Conservation (phyloP, 2,113 vertebrate genomes). For the Xyliphius kryptos region DNA sequence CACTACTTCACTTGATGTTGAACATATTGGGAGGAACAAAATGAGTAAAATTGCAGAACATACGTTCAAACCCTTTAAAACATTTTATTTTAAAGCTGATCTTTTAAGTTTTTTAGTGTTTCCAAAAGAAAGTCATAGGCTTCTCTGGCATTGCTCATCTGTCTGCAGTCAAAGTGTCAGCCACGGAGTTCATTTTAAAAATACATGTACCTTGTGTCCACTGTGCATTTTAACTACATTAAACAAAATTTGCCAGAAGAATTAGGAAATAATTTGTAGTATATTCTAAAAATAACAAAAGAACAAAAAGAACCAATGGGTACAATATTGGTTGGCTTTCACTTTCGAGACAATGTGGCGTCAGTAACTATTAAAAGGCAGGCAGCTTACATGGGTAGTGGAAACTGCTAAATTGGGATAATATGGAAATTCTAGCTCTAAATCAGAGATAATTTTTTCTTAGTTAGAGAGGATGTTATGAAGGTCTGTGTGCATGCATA, state of each 20-base stretch:
- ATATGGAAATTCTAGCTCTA: conserved; percentile 33
- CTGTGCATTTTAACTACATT: conserved; percentile 23
- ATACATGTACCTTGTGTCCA: conserved; percentile 22
- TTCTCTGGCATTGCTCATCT: conserved; percentile 1
- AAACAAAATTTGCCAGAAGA: conserved; percentile 28
- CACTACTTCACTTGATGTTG: neutral
- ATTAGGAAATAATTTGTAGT: conserved; percentile 10
- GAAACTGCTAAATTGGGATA: conserved; percentile 35
- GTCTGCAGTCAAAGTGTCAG: conserved; percentile 14
- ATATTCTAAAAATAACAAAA: conserved; percentile 30
- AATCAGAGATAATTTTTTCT: conserved; percentile 35
- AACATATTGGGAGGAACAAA: neutral
- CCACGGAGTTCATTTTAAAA: conserved; percentile 18
- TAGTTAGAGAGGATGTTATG: conserved; percentile 9
- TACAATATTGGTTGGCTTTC: conserved; percentile 14
- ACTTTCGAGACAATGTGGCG: conserved; percentile 21
- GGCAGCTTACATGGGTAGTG: conserved; percentile 11
- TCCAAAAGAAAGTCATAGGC: neutral
- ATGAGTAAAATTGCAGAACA: neutral
- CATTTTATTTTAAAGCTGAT: neutral
- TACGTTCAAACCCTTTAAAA: neutral
- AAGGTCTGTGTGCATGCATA: neutral
- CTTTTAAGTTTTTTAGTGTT: neutral
- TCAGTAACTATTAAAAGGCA: conserved; percentile 24
- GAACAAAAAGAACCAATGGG: conserved; percentile 26